Evolutionary conservation across 2,797 vertebrate genomes (phyloP), one percentile per base, ranked within the genome.

Genomic region (Acipenser ruthenus): DNA sequence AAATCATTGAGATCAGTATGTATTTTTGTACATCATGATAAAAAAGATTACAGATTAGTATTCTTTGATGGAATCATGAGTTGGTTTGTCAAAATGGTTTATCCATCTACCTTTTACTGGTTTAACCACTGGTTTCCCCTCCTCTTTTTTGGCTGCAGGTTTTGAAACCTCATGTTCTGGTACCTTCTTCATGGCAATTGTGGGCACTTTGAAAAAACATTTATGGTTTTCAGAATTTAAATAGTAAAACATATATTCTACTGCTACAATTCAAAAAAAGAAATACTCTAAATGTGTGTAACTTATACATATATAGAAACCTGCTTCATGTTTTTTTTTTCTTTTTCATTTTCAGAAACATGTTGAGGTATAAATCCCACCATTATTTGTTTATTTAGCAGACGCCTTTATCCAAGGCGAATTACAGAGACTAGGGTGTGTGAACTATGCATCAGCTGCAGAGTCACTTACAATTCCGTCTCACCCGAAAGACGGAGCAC

Each of bases 101-200:
- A 60, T 67, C 51, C 69, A 62, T 77, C 12, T 91, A 92, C 89
- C 89, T 91, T 88, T 88, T 61, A 65, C 6, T 69, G 75, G 81
- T 79, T 89, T 85, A 56, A 75, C 81, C 70, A 84, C 63, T 50
- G 13, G 71, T 73, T 81, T 88, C 48, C 56, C 63, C 73, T 78
- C 88, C 69, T 89, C 88, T 70, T 74, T 82, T 78, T 80, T 81
- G 47, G 66, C 7, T 69, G 52, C 59, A 49, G 49, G 49, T 58
- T 69, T 65, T 65, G 52, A 37, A 63, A 50, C 64, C 18, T 63
- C 69, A 65, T 49, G 53, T 50, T 69, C 69, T 68, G 71, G 64
- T 48, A 18, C 62, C 49, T 68, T 68, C 67, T 63, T 68, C 67
- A 64, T 18, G 7, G 55, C 10, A 64, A 65, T 60, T 67, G 69